Evolutionary conservation across 1,140 invertebrate genomes (phyloP).

Genomic region (Drosophila takahashii): DNA sequence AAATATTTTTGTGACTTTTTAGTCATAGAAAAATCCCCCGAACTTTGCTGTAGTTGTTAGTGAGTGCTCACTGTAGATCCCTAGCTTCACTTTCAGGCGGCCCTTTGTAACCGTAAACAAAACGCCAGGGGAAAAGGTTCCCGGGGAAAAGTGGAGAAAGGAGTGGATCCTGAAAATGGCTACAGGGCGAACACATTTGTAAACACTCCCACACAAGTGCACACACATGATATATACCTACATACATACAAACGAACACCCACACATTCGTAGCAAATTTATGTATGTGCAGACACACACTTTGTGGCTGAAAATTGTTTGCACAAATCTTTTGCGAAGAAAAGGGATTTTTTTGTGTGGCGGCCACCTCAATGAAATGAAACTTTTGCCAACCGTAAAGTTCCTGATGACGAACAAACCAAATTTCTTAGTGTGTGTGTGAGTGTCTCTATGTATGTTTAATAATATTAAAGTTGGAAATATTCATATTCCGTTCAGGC

Average conservation of each 20-base stretch:
- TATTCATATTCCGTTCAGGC: slow-evolving; percentile 38
- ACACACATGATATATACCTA: neutral
- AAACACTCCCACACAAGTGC: slow-evolving; percentile 9
- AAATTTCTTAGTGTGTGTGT: slow-evolving; percentile 3
- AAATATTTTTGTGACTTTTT: too few species aligned
- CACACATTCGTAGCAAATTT: slow-evolving; percentile 3
- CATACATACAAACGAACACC: neutral
- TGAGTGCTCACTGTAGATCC: slow-evolving; percentile 20
- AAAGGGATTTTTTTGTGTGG: slow-evolving; percentile 12
- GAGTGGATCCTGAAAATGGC: slow-evolving; percentile 39
- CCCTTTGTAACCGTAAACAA: slow-evolving; percentile 22
- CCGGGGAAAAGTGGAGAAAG: slow-evolving; percentile 26
- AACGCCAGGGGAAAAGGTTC: slow-evolving; percentile 17
- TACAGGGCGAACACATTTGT: slow-evolving; percentile 38
- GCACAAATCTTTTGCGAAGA: slow-evolving; percentile 38
- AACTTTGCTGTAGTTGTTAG: neutral
- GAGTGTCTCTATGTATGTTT: slow-evolving; percentile 4
- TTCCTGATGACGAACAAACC: slow-evolving; percentile 36
- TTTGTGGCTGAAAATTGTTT: slow-evolving; percentile 46
- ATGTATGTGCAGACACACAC: slow-evolving; percentile 8
- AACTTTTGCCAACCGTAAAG: slow-evolving; percentile 39
- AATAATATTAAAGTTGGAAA: slow-evolving; percentile 39
- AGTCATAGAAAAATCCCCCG: neutral
- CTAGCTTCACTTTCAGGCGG: slow-evolving; percentile 40
- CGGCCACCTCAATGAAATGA: slow-evolving; percentile 14